A percentile compares a stretch with the other conserved stretches of the same genome.
Evolutionary conservation across 1,140 invertebrate species (phyloP).

Genomic region (Hormaphis cornu): DNA sequence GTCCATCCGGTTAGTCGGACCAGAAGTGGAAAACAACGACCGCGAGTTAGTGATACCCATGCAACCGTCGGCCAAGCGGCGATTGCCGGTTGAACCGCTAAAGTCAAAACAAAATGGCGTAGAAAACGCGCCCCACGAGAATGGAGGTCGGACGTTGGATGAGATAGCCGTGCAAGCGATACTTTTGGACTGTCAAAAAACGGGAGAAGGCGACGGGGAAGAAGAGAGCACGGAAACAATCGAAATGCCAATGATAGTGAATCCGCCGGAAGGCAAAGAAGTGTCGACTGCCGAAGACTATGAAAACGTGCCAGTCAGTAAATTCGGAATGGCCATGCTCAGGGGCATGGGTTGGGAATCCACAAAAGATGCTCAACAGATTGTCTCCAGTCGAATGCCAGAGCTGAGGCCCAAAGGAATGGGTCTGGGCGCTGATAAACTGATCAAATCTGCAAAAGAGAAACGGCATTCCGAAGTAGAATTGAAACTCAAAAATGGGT

Average conservation of each 20-base stretch:
- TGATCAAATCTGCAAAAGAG: constrained; percentile 45
- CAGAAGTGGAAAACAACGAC: constrained; percentile 13
- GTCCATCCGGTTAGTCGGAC: constrained; percentile 50
- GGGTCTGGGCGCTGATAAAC: constrained; percentile 78
- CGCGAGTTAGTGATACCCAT: constrained; percentile 35
- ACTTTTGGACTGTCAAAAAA: constrained; percentile 43
- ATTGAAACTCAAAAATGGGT: constrained; percentile 54
- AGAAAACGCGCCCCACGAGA: neutral
- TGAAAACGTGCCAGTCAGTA: constrained; percentile 74
- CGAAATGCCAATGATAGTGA: constrained; percentile 46
- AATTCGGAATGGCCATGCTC: constrained; percentile 85
- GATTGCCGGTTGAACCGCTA: neutral
- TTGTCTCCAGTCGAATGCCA: constrained; percentile 48
- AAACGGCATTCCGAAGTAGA: constrained; percentile 53
- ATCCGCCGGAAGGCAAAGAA: constrained; percentile 48
- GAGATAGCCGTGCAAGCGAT: constrained; percentile 50
- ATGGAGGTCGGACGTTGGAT: constrained; percentile 40
- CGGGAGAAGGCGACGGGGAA: constrained; percentile 39
- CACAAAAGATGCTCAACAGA: constrained; percentile 49
- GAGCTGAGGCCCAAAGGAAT: constrained; percentile 75
- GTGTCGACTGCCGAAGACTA: constrained; percentile 78
- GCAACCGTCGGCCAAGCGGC: neutral
- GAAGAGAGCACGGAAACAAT: constrained; percentile 42
- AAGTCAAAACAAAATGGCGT: neutral
- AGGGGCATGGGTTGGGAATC: constrained; percentile 90